Conservation (phyloP, 2,888 invertebrate genomes). For the Clepsis dumicolana region DNA sequence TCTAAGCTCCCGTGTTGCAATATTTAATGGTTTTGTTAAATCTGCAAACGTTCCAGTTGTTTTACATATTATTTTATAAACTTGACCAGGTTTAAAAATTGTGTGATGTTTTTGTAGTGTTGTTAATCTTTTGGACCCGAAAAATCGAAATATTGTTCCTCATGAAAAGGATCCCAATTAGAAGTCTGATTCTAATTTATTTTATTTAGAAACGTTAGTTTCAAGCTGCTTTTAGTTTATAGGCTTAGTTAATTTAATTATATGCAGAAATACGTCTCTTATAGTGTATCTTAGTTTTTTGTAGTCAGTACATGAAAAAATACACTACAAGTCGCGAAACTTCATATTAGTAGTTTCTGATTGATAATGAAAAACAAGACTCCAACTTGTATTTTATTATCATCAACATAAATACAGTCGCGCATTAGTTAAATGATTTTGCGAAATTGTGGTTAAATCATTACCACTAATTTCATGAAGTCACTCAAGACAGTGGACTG, state of each 20-base stretch:
- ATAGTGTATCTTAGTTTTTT: constrained; percentile 32
- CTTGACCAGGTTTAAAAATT: constrained; percentile 53
- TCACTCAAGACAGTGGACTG: constrained; percentile 5
- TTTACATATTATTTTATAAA: constrained; percentile 66
- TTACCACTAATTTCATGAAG: constrained; percentile 14
- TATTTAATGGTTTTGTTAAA: constrained; percentile 56
- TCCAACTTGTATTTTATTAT: constrained; percentile 37
- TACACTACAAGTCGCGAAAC: constrained; percentile 28
- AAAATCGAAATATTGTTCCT: constrained; percentile 64
- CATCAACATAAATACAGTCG: constrained; percentile 22
- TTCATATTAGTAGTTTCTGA: constrained; percentile 22
- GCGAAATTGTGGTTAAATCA: constrained; percentile 6
- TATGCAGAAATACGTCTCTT: constrained; percentile 56
- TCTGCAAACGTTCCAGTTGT: constrained; percentile 72
- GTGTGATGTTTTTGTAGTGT: constrained; percentile 58
- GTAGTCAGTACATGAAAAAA: constrained; percentile 27
- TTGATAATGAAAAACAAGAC: constrained; percentile 6
- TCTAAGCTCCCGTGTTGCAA: constrained; percentile 86
- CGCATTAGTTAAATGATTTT: constrained; percentile 24
- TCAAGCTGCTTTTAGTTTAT: constrained; percentile 63
- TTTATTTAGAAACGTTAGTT: constrained; percentile 60
- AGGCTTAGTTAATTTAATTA: constrained; percentile 61
- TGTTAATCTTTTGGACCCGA: constrained; percentile 62
- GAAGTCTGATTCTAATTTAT: constrained; percentile 85
- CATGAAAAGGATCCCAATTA: constrained; percentile 75